Evolutionary conservation across 2,113 vertebrate genomes (phyloP).

Genomic region (Scomber colias): DNA sequence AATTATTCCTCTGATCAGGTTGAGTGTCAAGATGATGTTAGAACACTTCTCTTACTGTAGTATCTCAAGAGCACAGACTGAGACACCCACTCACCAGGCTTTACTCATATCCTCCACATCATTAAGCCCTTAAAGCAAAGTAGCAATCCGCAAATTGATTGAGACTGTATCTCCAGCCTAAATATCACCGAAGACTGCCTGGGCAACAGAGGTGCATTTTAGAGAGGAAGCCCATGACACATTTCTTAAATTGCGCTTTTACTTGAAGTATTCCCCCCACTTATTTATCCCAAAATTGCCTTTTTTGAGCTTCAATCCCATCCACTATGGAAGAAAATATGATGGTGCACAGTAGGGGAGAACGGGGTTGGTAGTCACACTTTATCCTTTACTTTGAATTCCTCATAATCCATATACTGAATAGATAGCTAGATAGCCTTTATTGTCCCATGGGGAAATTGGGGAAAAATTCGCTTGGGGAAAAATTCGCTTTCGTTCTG

Average conservation of each 20-base stretch:
- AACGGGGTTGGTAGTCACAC: too few relatives aligned
- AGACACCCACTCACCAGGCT: conserved; percentile 27
- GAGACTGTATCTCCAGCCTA: conserved; percentile 23
- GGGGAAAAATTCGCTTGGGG: too few relatives aligned
- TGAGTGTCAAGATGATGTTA: conserved; percentile 54
- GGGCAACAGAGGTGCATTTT: conserved; percentile 56
- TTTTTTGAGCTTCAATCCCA: conserved; percentile 48
- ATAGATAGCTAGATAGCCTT: too few relatives aligned
- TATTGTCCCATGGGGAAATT: too few relatives aligned
- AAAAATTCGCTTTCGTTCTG: too few relatives aligned
- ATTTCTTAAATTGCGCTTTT: conserved; percentile 27
- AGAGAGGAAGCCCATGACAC: conserved; percentile 7
- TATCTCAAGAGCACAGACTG: conserved; percentile 54
- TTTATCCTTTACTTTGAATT: too few relatives aligned
- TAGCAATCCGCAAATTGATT: conserved; percentile 57
- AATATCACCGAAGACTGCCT: conserved; percentile 47
- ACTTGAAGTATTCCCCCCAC: not conserved
- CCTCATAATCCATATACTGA: too few relatives aligned
- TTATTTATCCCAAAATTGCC: conserved; percentile 46
- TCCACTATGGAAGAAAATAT: conserved; percentile 57
- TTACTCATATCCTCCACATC: conserved; percentile 36
- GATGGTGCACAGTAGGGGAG: not conserved
- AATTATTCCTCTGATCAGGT: conserved; percentile 66
- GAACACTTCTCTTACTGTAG: conserved; percentile 45
- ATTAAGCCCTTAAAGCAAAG: conserved; percentile 53